Evolutionary conservation across 2,888 invertebrate species (phyloP), one percentile per base, ranked within the genome.

Genomic region (Pegoplata infirma): DNA sequence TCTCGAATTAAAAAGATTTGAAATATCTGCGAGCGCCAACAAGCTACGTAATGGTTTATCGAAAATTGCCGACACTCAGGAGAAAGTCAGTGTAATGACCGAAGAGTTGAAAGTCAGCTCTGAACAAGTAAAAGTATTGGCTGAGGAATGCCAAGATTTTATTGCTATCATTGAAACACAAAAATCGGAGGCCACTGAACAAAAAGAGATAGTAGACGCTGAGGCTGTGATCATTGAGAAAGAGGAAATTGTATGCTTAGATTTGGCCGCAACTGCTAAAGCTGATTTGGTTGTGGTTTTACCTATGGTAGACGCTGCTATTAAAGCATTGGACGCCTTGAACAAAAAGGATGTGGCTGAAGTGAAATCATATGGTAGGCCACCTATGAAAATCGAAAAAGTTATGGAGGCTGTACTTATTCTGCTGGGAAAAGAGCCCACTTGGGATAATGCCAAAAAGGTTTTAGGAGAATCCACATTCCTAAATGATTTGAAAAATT

Each of bases 331-430:
- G 59, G 95, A 95, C 85, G 92, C 95, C 0, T 88, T 97, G 16
- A 96, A 95, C 86, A 96, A 96, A 89, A 95, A 95, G 86, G 96
- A 96, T 86, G 93, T 97, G 69, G 94, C 95, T 46, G 97, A 97
- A 91, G 95, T 97, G 75, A 96, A 96, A 87, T 96, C 97, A 0
- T 97, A 97, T 87, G 94, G 94, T 0, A 93, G 94, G 76, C 97
- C 97, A 0, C 97, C 97, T 1, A 91, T 92, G 71, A 94, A 96
- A 88, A 97, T 97, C 0, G 96, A 96, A 89, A 95, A 95, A 92
- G 95, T 96, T 0, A 92, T 97, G 93, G 96, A 97, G 89, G 96
- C 97, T 12, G 96, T 97, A 0, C 94, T 96, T 91, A 96, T 97
- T 84, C 89, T 97, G 19, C 91, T 93, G 25, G 92, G 92, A 85